Evolutionary conservation across 1,140 invertebrate species (phyloP).

Genomic region (Ericerus pela): DNA sequence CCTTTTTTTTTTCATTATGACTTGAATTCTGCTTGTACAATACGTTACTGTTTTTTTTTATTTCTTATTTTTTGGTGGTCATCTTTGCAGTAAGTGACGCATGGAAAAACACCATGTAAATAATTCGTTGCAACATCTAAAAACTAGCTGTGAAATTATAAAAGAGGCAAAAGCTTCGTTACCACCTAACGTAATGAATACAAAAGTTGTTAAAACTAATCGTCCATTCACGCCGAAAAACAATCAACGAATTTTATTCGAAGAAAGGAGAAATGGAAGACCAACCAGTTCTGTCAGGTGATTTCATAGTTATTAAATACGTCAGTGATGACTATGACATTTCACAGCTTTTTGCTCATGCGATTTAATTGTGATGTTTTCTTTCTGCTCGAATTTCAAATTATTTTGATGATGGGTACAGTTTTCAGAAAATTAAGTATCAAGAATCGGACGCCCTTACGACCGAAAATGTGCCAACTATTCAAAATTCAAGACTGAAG

Average conservation of each 20-base stretch:
- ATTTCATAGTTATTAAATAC: too few relatives aligned
- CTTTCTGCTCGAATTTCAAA: too few relatives aligned
- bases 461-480: not conserved
- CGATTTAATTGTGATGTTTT: too few relatives aligned
- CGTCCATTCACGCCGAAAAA: slow-evolving; percentile 66
- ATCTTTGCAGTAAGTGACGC: too few relatives aligned
- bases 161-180: slow-evolving; percentile 50
- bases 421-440: slow-evolving; percentile 22
- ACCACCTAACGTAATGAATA: slow-evolving; percentile 26
- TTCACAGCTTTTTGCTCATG: too few relatives aligned
- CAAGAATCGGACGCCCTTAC: slow-evolving; percentile 20
- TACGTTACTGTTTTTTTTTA: too few relatives aligned
- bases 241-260: slow-evolving; percentile 52
- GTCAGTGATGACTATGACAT: too few relatives aligned
- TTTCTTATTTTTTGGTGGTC: too few relatives aligned
- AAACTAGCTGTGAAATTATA: slow-evolving; percentile 45
- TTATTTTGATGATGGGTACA: too few relatives aligned
- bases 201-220: slow-evolving; percentile 45
- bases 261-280: slow-evolving; percentile 38
- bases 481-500: not conserved
- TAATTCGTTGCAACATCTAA: slow-evolving; percentile 15
- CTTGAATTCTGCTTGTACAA: too few relatives aligned
- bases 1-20: too few relatives aligned
- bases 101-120: too few relatives aligned
- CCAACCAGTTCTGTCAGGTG: slow-evolving; percentile 67